phyloP scores from a whole-genome alignment of 2,113 vertebrate species.

The Tautogolabrus adspersus region DNA sequence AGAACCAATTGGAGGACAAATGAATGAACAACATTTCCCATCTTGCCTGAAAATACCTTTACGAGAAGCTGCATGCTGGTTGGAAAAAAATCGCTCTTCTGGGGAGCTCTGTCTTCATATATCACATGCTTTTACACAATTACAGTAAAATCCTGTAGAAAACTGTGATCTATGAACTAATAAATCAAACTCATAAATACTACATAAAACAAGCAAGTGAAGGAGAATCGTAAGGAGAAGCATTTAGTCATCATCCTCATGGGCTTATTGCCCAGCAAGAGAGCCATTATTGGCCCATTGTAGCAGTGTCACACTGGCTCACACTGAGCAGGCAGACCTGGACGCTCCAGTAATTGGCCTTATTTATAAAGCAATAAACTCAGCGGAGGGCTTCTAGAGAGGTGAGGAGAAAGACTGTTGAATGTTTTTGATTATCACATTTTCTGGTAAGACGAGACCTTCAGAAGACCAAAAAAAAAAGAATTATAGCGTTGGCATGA shows the following conservation, averaged over 20 bases:
- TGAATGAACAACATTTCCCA: not conserved
- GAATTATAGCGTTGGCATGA: too few relatives aligned
- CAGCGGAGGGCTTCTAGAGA: slow-evolving; percentile 18
- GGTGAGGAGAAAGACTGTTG: not conserved
- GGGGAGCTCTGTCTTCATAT: not conserved
- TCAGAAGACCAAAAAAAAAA: too few relatives aligned
- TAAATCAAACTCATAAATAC: too few relatives aligned
- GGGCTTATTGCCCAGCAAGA: slow-evolving; percentile 46
- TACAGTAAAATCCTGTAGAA: not conserved
- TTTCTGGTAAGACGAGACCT: not conserved
- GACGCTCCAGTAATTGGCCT: slow-evolving; percentile 33
- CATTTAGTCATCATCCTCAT: slow-evolving; percentile 55
- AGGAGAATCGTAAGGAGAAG: slow-evolving; percentile 6
- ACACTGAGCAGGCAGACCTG: slow-evolving; percentile 5
- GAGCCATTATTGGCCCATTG: slow-evolving; percentile 48
- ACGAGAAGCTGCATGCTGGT: not conserved
- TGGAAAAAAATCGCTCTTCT: not conserved
- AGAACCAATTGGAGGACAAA: not conserved
- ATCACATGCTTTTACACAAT: not conserved
- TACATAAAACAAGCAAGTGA: not conserved
- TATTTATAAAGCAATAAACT: slow-evolving; percentile 43
- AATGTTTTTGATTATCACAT: not conserved
- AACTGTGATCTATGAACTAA: too few relatives aligned
- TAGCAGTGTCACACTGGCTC: slow-evolving; percentile 31
- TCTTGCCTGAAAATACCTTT: not conserved